Evolutionary conservation across 2,113 vertebrate genomes (phyloP).

Genomic region (Apus apus): DNA sequence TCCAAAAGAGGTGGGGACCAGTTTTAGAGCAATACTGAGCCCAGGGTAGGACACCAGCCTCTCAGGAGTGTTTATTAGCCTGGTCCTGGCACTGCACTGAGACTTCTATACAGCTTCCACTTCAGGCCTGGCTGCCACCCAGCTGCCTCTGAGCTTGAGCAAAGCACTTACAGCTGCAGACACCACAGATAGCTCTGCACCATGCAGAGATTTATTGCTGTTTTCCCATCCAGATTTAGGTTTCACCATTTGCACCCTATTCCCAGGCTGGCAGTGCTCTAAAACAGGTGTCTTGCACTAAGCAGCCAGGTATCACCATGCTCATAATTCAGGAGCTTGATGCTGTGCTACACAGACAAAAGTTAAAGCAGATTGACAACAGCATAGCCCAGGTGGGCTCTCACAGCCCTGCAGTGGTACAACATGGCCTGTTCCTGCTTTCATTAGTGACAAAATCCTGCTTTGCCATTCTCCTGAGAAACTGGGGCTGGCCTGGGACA

Average conservation of each 20-base stretch:
- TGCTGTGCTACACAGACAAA: neutral
- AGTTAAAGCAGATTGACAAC: neutral
- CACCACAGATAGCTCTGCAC: neutral
- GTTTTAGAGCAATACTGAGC: neutral
- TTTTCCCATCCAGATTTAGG: neutral
- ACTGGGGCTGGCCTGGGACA: neutral
- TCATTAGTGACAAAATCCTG: neutral
- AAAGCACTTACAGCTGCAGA: neutral
- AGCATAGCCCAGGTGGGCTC: neutral
- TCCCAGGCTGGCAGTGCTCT: neutral
- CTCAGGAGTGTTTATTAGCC: neutral
- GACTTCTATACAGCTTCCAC: neutral
- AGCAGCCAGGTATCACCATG: neutral
- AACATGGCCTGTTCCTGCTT: too few species aligned
- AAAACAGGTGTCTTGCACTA: accelerated
- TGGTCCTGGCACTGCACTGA: neutral
- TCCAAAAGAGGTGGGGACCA: neutral
- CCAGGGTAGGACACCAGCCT: neutral
- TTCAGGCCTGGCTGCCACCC: neutral
- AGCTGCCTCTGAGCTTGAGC: neutral
- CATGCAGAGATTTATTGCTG: neutral
- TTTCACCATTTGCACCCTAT: neutral
- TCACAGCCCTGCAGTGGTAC: accelerated
- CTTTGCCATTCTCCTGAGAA: neutral
- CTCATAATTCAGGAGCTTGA: neutral